These are phyloP conservation scores for Heterodera carotae DNA, from an alignment of 1,140 invertebrate genomes.

Conservation along the genomic window DNA sequence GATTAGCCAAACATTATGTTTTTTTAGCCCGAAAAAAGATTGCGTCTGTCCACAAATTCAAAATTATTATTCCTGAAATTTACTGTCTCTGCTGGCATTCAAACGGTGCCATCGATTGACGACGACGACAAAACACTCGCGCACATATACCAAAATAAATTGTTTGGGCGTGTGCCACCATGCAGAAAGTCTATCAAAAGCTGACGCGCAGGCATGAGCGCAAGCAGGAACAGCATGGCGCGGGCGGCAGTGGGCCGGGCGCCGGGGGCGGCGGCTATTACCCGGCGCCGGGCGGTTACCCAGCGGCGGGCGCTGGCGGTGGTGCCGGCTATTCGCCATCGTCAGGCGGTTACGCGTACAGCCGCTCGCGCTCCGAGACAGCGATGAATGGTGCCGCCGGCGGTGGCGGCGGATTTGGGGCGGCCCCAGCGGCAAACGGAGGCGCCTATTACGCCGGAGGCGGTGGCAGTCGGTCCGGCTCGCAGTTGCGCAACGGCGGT, in stretches of 20 bases:
- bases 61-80: too few relatives aligned
- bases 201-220: constrained; percentile 59
- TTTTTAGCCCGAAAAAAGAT: too few relatives aligned
- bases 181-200: constrained; percentile 59
- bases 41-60: too few relatives aligned
- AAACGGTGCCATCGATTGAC: too few relatives aligned
- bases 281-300: constrained; percentile 29
- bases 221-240: constrained; percentile 56
- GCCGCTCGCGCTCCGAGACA: constrained; percentile 26
- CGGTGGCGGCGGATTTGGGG: constrained; percentile 6
- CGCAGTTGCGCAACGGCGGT: constrained; percentile 27
- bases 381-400: constrained; percentile 16
- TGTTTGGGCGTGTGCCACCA: constrained; percentile 25
- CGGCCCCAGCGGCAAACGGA: constrained; percentile 22
- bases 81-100: too few relatives aligned
- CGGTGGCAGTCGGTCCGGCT: constrained; percentile 6
- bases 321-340: too few relatives aligned
- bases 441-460: constrained; percentile 1
- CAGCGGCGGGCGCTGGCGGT: constrained; percentile 10
- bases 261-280: constrained; percentile 6
- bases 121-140: not conserved
- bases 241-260: constrained; percentile 32
- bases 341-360: constrained; percentile 38
- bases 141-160: not conserved
- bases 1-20: too few relatives aligned